phyloP scores from a whole-genome alignment of 2,113 vertebrate species.

The Uria lomvia region DNA sequence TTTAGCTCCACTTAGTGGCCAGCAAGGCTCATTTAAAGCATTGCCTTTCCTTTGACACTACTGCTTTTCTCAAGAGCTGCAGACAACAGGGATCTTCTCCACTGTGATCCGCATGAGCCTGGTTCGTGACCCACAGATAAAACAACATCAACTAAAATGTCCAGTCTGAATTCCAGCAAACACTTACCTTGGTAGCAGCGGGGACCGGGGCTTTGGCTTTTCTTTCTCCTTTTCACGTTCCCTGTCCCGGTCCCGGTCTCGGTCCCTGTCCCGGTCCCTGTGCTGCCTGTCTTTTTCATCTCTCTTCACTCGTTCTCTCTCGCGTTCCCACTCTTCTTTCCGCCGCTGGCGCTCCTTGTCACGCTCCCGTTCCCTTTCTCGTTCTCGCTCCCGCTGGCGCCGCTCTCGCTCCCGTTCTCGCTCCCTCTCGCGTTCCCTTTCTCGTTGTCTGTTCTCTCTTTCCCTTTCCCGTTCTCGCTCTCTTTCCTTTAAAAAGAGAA shows the following conservation, averaged over 20 bases:
- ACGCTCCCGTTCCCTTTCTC: slow-evolving; percentile 87
- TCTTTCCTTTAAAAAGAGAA: slow-evolving; percentile 76
- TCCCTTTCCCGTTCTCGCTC: slow-evolving; percentile 86
- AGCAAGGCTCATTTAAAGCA: not conserved
- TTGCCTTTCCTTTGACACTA: not conserved
- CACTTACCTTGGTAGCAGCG: slow-evolving; percentile 83
- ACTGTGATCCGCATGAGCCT: fast-evolving
- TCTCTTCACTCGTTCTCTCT: slow-evolving; percentile 72
- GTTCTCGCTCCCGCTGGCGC: slow-evolving; percentile 86
- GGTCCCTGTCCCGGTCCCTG: slow-evolving; percentile 62
- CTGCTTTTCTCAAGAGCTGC: fast-evolving
- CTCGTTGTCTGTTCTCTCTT: slow-evolving; percentile 84
- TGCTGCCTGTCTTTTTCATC: slow-evolving; percentile 79
- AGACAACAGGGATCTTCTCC: fast-evolving
- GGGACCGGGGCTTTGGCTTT: slow-evolving; percentile 85
- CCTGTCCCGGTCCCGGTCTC: slow-evolving; percentile 72
- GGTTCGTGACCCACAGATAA: not conserved
- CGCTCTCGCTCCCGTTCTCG: slow-evolving; percentile 88
- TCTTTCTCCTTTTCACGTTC: slow-evolving; percentile 95
- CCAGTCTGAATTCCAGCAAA: fast-evolving
- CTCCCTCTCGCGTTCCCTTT: slow-evolving; percentile 85
- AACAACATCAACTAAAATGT: fast-evolving
- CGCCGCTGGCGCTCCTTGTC: slow-evolving; percentile 90
- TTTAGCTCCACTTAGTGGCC: slow-evolving; percentile 48
- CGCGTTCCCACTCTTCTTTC: slow-evolving; percentile 83